These are phyloP conservation scores for Coenonympha glycerion DNA, from an alignment of 2,888 invertebrate genomes.

Conservation along the genomic window DNA sequence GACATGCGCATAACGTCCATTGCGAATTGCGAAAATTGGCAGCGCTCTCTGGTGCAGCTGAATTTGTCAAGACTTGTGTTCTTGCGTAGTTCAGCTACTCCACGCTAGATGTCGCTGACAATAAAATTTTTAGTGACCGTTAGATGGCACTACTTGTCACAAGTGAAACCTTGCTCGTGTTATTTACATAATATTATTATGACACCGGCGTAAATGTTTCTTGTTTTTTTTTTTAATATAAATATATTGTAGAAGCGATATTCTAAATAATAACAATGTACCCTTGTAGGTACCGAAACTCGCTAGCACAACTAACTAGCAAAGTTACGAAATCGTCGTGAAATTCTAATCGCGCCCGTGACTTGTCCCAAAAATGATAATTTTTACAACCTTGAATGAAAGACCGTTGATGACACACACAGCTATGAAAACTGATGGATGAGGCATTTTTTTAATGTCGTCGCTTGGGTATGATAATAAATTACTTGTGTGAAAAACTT, in stretches of 20 bases:
- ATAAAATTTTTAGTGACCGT: too few relatives aligned
- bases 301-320: background rate
- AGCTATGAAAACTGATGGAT: background rate
- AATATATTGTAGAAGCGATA: too few relatives aligned
- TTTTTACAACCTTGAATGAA: slow-evolving; percentile 17
- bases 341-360: slow-evolving; percentile 5
- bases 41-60: slow-evolving; percentile 40
- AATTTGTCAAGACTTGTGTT: background rate
- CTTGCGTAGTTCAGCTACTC: slow-evolving; percentile 24
- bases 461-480: too few relatives aligned
- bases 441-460: background rate
- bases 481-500: too few relatives aligned
- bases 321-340: background rate
- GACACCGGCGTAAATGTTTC: too few relatives aligned
- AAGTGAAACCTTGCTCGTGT: too few relatives aligned
- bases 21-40: slow-evolving; percentile 32
- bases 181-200: too few relatives aligned
- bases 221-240: too few relatives aligned
- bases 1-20: slow-evolving; percentile 64
- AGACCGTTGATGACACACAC: background rate
- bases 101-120: background rate
- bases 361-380: slow-evolving; percentile 21
- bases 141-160: background rate
- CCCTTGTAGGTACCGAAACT: too few relatives aligned
- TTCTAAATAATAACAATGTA: too few relatives aligned